These are phyloP conservation scores for Sycophila sp. DNA, from an alignment of 1,140 invertebrate species.

Conservation along the genomic window DNA sequence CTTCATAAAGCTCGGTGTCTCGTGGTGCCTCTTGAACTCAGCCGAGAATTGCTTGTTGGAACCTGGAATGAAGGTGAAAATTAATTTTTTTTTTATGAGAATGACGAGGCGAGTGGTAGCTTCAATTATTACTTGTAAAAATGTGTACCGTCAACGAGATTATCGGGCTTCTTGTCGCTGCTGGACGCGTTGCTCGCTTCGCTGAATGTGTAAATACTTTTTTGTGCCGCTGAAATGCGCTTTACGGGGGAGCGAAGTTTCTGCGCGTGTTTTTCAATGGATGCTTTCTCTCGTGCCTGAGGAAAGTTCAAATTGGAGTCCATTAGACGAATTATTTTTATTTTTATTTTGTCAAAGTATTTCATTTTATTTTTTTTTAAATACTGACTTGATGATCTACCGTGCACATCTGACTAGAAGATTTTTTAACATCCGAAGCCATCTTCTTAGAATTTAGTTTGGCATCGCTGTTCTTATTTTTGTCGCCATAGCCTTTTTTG, in stretches of 20 bases:
- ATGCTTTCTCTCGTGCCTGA: slow-evolving; percentile 18
- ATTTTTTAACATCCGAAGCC: neutral
- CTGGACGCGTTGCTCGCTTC: neutral
- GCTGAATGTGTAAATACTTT: slow-evolving; percentile 17
- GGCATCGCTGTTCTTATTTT: neutral
- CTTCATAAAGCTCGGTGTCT: neutral
- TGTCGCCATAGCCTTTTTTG: neutral
- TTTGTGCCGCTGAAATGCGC: slow-evolving; percentile 20
- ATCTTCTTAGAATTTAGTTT: neutral
- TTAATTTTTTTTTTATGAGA: too few relatives aligned
- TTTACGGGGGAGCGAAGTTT: neutral
- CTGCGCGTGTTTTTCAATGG: neutral
- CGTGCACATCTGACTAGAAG: slow-evolving; percentile 1
- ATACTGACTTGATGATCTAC: slow-evolving; percentile 32
- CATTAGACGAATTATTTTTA: neutral
- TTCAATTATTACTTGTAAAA: slow-evolving; percentile 15
- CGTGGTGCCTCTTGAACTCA: neutral
- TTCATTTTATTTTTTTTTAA: too few relatives aligned
- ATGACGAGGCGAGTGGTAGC: too few relatives aligned
- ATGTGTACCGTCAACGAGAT: slow-evolving; percentile 14
- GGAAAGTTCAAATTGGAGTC: neutral
- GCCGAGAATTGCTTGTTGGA: neutral
- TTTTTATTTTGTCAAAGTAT: too few relatives aligned
- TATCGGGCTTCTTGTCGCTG: neutral
- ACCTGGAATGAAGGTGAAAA: neutral